These are phyloP conservation scores for Chelidonichthys spinosus DNA, from an alignment of 2,797 vertebrate species.

Conservation along the genomic window DNA sequence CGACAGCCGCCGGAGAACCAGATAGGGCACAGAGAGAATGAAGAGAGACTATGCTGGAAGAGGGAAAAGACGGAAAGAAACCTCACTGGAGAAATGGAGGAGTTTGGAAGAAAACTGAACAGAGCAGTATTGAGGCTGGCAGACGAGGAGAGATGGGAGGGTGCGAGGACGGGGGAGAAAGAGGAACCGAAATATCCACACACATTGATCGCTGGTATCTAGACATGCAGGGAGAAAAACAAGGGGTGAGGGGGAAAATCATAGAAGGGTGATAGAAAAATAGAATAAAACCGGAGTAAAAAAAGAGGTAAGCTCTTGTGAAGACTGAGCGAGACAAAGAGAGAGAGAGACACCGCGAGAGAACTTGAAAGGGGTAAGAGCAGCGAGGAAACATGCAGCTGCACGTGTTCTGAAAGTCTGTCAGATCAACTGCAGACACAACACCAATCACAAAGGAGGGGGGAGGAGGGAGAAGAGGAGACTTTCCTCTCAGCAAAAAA, in stretches of 20 bases:
- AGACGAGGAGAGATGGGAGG: slow-evolving; percentile 30
- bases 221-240: slow-evolving; percentile 13
- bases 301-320: background rate
- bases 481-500: slow-evolving; percentile 36
- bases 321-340: slow-evolving; percentile 46
- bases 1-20: slow-evolving; percentile 73
- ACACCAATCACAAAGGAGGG: slow-evolving; percentile 31
- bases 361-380: slow-evolving; percentile 34
- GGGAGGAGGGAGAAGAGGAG: background rate
- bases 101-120: slow-evolving; percentile 33
- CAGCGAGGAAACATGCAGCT: slow-evolving; percentile 38
- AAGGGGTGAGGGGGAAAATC: slow-evolving; percentile 13
- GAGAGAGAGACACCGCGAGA: slow-evolving; percentile 3
- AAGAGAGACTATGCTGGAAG: slow-evolving; percentile 49
- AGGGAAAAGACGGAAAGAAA: slow-evolving; percentile 57
- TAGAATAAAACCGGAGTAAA: slow-evolving; percentile 15
- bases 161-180: background rate
- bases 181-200: slow-evolving; percentile 31
- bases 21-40: slow-evolving; percentile 53
- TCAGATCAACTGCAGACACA: slow-evolving; percentile 37
- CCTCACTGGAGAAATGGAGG: slow-evolving; percentile 50
- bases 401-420: slow-evolving; percentile 44
- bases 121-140: slow-evolving; percentile 44
- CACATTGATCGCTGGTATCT: slow-evolving; percentile 42
- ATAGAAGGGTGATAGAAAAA: slow-evolving; percentile 17